Base-by-base conservation (phyloP, 2,797 vertebrate species). In the Stomatorhinus walkeri region DNA sequence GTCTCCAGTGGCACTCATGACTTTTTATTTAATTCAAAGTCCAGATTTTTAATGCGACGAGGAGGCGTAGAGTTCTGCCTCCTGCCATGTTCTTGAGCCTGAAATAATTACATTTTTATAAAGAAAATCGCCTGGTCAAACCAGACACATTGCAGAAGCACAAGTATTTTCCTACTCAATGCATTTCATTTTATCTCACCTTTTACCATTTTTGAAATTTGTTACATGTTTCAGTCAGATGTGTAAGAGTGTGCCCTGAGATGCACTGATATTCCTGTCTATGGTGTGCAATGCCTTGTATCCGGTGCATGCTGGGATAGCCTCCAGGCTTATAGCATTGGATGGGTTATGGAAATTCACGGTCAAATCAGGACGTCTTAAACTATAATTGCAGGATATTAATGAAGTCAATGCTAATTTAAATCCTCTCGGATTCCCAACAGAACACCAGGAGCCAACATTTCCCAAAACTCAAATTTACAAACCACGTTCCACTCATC, bases 1-100 rank as follows among this genome's bases (percentile, higher is more conserved):
- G 52, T 56, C 85, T 52, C 85, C 49, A 59, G 51, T 87, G 85
- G 51, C 51, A 59, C 12, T 87, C 51, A 32, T 24, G 52, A 87
- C 32, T 87, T 56, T 56, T 28, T 40, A 16, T 54, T 59, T 87
- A 56, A 56, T 87, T 87, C 85, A 40, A 56, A 54, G 85, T 87
- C 52, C 51, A 87, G 24, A 36, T 85, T 19, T 49, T 56, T 28
- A 36, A 40, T 56, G 24, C 52, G 32, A 24, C 46, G 59, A 59
- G 52, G 32, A 87, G 32, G 28, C 16, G 7, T 56, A 5, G 10
- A 51, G 32, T 56, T 40, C 32, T 56, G 7, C 85, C 51, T 56
- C 32, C 10, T 56, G 49, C 8, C 54, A 10, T 56, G 24, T 40
- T 86, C 52, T n/a, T 32, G 85, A 87, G 4, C 14, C 52, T 87